Conservation (phyloP, 1,140 invertebrate genomes). For the Spodoptera litura region DNA sequence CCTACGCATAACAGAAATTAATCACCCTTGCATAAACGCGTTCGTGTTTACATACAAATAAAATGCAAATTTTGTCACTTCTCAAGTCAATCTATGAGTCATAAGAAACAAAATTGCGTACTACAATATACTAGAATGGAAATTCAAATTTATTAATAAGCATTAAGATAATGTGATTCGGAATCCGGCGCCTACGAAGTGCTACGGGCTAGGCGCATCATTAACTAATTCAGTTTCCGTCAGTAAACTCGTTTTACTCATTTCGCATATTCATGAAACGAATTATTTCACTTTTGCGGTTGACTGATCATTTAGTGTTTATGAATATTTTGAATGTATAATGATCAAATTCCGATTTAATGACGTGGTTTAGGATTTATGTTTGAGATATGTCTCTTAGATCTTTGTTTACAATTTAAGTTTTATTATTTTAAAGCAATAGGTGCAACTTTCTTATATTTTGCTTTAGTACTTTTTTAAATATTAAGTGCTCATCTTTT, state of each 20-base stretch:
- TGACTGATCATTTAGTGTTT: not conserved
- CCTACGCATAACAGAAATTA: too few relatives aligned
- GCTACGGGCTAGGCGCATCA: slow-evolving; percentile 5
- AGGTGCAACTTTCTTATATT: too few relatives aligned
- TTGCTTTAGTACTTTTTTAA: too few relatives aligned
- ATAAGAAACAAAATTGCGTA: not conserved
- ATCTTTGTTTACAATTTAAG: too few relatives aligned
- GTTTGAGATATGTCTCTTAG: too few relatives aligned
- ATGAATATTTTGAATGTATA: slow-evolving; percentile 27
- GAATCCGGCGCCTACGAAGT: slow-evolving; percentile 3
- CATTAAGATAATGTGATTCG: not conserved
- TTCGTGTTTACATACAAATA: not conserved
- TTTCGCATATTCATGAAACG: slow-evolving; percentile 27
- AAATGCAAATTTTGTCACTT: too few relatives aligned
- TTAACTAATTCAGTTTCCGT: slow-evolving; percentile 28
- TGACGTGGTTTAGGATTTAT: not conserved
- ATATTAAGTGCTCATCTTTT: too few relatives aligned
- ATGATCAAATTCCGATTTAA: not conserved
- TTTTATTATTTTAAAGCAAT: too few relatives aligned
- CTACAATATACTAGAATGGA: not conserved
- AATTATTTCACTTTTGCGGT: slow-evolving; percentile 31
- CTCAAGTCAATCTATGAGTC: not conserved
- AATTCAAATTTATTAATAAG: slow-evolving; percentile 11
- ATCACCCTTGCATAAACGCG: too few relatives aligned
- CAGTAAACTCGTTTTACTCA: slow-evolving; percentile 2